These are phyloP conservation scores for Agrotis clavis DNA, from an alignment of 2,888 invertebrate species.

Conservation along the genomic window DNA sequence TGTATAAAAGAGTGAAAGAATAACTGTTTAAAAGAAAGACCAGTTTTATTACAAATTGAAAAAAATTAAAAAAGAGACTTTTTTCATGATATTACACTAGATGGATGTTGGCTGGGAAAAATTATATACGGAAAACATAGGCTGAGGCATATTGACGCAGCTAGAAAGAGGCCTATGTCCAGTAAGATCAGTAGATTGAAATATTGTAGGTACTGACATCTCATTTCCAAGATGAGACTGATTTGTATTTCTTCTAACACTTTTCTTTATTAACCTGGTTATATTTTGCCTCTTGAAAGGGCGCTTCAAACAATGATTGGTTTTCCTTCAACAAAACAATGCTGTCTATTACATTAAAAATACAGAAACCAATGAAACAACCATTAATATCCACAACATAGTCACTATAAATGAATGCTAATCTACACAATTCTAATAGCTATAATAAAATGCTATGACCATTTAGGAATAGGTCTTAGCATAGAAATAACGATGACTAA, in stretches of 20 bases:
- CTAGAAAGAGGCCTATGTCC: neutral
- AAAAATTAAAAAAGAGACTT: no score
- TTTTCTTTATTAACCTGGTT: no score
- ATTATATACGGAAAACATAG: neutral
- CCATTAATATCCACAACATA: conserved; percentile 30
- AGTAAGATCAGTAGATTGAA: neutral
- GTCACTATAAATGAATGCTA: conserved; percentile 33
- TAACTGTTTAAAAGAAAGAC: no score
- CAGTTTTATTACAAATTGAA: no score
- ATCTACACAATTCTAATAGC: conserved; percentile 35
- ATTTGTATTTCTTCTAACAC: neutral
- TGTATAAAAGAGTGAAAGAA: no score
- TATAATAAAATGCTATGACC: conserved; percentile 45
- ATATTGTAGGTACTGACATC: neutral
- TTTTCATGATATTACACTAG: neutral
- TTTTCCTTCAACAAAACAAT: neutral
- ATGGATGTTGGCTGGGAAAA: neutral
- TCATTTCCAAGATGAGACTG: neutral
- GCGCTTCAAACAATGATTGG: neutral
- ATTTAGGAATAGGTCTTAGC: conserved; percentile 36
- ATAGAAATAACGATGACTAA: conserved; percentile 51
- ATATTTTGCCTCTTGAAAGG: no score
- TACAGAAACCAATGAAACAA: conserved; percentile 27
- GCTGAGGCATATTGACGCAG: neutral
- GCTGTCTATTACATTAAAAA: neutral